Conservation (phyloP, 2,888 invertebrate genomes). For the Melitaea athalia region DNA sequence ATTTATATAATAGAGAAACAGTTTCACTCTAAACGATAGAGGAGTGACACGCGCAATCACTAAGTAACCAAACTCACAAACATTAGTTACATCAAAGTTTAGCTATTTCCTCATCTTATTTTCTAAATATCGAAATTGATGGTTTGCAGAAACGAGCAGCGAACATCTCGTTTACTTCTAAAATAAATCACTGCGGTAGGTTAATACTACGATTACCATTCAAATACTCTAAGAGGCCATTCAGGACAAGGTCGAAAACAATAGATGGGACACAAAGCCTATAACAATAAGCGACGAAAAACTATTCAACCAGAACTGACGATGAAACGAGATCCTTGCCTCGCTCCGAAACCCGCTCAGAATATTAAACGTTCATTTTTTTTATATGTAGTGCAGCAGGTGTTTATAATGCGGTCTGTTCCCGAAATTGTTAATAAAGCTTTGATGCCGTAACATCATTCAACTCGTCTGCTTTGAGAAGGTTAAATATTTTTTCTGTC, state of each 20-base stretch:
- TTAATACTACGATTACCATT: slow-evolving; percentile 43
- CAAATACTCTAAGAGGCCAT: slow-evolving; percentile 43
- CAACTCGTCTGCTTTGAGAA: slow-evolving; percentile 14
- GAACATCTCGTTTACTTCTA: background rate
- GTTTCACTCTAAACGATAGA: background rate
- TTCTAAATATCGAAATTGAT: slow-evolving; percentile 13
- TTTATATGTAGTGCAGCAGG: slow-evolving; percentile 45
- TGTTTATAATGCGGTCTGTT: slow-evolving; percentile 42
- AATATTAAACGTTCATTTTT: slow-evolving; percentile 36
- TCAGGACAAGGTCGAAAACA: slow-evolving; percentile 52
- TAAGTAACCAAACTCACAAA: background rate
- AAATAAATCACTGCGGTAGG: slow-evolving; percentile 21
- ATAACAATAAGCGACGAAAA: slow-evolving; percentile 44
- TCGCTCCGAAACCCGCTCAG: slow-evolving; percentile 29
- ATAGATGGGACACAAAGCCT: slow-evolving; percentile 46
- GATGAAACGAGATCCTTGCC: slow-evolving; percentile 30
- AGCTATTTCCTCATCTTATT: background rate
- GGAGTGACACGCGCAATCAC: background rate
- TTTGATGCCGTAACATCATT: slow-evolving; percentile 15
- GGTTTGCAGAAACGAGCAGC: slow-evolving; percentile 6
- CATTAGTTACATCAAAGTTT: background rate
- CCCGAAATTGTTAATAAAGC: slow-evolving; percentile 34
- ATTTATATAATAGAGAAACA: background rate
- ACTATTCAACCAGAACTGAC: slow-evolving; percentile 36
- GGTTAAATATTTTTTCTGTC: background rate